Evolutionary conservation across 2,888 invertebrate species (phyloP), one percentile per base, ranked within the genome.

Genomic region (Emmelina monodactyla): DNA sequence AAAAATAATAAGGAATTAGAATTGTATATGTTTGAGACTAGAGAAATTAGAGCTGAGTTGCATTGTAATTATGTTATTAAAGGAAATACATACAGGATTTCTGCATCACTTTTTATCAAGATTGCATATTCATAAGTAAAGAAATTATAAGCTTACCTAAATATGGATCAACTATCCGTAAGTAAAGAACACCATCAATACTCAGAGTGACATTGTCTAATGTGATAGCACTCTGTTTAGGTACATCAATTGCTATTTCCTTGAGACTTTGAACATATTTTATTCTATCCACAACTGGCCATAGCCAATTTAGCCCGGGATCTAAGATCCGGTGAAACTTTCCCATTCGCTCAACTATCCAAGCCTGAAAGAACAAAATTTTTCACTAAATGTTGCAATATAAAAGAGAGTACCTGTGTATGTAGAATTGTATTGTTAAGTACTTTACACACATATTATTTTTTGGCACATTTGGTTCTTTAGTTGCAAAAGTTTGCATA

Each of bases 241-340:
- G 99, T 36, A 99, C 95, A 79, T 98, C 98, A 53, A 99, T 98
- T 0, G 99, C 97, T 49, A 99, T 94, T 90, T 99, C 99, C 66
- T 99, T 99, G 28, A 99, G 72, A 68, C 94, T 95, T 71, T 99
- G 99, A 10, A 99, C 97, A 82, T 99, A 99, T 73, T 91, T 95
- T 14, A 99, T 89, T 62, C 84, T 86, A 65, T 99, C 99, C 31
- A 96, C 80, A 38, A 99, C 70, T 1, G 99, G 99, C 53, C 96
- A 84, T 10, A 98, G 72, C 33, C 98, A 58, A 63, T 99, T 99
- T 22, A 99, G 72, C 1, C 99, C 99, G 9, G 99, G 98, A 36
- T 97, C 92, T 36, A 99, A 76, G 49, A 96, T 92, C 61, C 92
- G 85, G 64, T 92, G 87, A 72, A 94, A 99, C 73, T 92, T 95